Percentiles rank a stretch among this genome's conserved stretches.
Evolutionary conservation across 2,113 vertebrate species (phyloP).

Genomic region (Seriola aureovittata): DNA sequence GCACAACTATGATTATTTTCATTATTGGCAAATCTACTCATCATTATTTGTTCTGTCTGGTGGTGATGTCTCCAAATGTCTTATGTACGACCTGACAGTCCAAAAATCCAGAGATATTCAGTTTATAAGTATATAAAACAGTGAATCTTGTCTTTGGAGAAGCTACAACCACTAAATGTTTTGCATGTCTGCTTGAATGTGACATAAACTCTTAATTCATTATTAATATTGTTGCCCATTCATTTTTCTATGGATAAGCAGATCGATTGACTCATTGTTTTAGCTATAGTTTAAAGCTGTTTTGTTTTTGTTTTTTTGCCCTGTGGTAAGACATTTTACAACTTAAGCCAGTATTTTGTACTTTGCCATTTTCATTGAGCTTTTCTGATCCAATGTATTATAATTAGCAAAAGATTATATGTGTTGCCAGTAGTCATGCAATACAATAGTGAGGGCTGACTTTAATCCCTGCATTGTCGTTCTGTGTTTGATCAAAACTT

Average conservation of each 20-base stretch:
- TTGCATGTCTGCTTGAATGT: neutral
- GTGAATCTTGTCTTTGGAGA: neutral
- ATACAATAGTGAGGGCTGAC: neutral
- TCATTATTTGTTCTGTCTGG: neutral
- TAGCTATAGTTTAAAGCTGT: too few relatives aligned
- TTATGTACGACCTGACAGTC: neutral
- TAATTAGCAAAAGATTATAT: neutral
- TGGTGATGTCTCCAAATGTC: neutral
- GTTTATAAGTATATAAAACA: too few relatives aligned
- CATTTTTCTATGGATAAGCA: neutral
- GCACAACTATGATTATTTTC: neutral
- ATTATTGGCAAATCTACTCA: neutral
- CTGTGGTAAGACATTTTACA: neutral
- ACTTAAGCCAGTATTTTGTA: neutral
- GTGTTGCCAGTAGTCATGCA: neutral
- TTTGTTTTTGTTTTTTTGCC: neutral
- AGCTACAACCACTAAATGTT: neutral
- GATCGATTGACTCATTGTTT: neutral
- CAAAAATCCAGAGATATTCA: neutral
- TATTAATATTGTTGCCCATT: neutral
- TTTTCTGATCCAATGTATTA: conserved; percentile 6
- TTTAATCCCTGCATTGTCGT: conserved; percentile 12
- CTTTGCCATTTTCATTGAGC: neutral
- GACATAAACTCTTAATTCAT: neutral
- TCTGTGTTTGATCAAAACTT: conserved; percentile 39